A percentile compares a stretch with the other conserved stretches of the same genome.
phyloP scores from a whole-genome alignment of 2,797 vertebrate species.

The Aselliscus stoliczkanus region DNA sequence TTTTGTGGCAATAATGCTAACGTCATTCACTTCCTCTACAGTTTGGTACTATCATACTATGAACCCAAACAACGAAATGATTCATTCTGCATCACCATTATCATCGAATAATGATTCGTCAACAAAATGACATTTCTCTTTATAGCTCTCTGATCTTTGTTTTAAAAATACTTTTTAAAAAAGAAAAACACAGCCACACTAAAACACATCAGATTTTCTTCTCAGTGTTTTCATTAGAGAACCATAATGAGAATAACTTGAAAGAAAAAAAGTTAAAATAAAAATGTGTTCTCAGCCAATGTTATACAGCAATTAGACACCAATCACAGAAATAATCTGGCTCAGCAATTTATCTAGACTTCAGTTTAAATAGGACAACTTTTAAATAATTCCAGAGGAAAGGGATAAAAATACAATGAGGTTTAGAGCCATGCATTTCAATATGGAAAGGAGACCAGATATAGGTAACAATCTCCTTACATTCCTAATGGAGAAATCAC shows the following conservation, averaged over 20 bases:
- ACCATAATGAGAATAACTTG: conserved; percentile 50
- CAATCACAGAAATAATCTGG: conserved; percentile 59
- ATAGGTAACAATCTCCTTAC: conserved; percentile 44
- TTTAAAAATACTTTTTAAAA: conserved; percentile 31
- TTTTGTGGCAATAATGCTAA: conserved; percentile 48
- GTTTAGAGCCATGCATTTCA: conserved; percentile 64
- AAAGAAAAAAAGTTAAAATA: conserved; percentile 57
- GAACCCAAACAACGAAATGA: conserved; percentile 11
- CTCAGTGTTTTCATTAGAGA: conserved; percentile 58
- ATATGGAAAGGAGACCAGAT: conserved; percentile 58
- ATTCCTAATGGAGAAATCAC: conserved; percentile 60
- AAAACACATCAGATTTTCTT: not conserved
- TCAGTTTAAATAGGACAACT: conserved; percentile 63
- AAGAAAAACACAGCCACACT: not conserved
- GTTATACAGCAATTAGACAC: conserved; percentile 44
- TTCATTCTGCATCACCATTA: not conserved
- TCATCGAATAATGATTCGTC: not conserved
- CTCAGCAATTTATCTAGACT: conserved; percentile 61
- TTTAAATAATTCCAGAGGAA: conserved; percentile 73
- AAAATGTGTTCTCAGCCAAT: conserved; percentile 46
- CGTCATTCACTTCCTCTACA: conserved; percentile 61
- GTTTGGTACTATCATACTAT: conserved; percentile 43
- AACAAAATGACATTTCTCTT: conserved; percentile 4
- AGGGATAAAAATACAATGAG: conserved; percentile 68
- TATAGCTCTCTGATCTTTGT: conserved; percentile 1